These are phyloP conservation scores for Pseudorectes ferrugineus DNA, from an alignment of 2,113 vertebrate genomes.

Conservation along the genomic window DNA sequence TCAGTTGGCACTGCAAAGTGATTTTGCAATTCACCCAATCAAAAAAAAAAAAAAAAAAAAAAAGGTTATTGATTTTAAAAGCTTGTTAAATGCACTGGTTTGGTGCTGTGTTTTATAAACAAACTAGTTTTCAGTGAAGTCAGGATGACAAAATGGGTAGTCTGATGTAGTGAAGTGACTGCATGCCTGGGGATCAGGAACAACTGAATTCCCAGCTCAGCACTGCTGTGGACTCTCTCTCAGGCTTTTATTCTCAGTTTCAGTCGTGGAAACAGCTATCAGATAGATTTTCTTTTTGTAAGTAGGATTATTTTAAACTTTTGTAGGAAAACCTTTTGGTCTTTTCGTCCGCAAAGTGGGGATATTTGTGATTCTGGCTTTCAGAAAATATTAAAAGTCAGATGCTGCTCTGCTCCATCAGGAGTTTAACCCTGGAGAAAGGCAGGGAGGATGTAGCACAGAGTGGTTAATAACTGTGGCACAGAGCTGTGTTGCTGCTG, in stretches of 20 bases:
- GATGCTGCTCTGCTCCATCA: background rate
- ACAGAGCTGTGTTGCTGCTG: background rate
- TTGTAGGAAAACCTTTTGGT: background rate
- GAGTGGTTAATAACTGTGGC: background rate
- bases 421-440: background rate
- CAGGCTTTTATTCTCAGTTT: constrained; percentile 29
- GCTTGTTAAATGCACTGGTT: constrained; percentile 7
- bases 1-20: background rate
- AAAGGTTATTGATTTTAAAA: constrained; percentile 18
- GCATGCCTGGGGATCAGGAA: constrained; percentile 45
- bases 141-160: constrained; percentile 8
- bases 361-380: background rate
- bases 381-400: background rate
- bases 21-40: constrained; percentile 42
- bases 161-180: background rate
- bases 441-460: background rate
- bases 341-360: background rate
- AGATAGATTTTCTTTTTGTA: constrained; percentile 16
- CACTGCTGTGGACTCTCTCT: constrained; percentile 2
- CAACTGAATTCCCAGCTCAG: constrained; percentile 55
- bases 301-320: constrained; percentile 29
- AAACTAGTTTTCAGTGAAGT: constrained; percentile 2
- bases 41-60: background rate
- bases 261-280: background rate
- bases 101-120: constrained; percentile 1